Percentiles rank a stretch among this genome's conserved stretches.
Conservation (phyloP, 2,113 vertebrate genomes). For the Prietella phreatophila region DNA sequence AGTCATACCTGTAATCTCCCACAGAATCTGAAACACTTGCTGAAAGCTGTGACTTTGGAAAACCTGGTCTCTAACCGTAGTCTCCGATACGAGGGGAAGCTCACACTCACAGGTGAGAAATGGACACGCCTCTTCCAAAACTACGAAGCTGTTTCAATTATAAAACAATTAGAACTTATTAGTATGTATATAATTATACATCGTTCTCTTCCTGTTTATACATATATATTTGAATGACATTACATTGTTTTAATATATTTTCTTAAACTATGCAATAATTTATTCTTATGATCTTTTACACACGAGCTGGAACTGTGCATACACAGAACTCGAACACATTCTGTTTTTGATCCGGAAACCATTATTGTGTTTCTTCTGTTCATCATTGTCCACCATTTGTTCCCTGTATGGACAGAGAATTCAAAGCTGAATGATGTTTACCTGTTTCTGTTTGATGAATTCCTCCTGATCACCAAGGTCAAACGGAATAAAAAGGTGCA, state of each 20-base stretch:
- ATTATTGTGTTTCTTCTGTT: neutral
- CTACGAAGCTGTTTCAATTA: neutral
- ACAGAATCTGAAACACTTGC: slow-evolving; percentile 83
- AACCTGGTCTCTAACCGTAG: slow-evolving; percentile 81
- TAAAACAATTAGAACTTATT: neutral
- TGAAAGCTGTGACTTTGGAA: slow-evolving; percentile 81
- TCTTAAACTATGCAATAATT: neutral
- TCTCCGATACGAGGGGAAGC: slow-evolving; percentile 82
- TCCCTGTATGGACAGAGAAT: slow-evolving; percentile 71
- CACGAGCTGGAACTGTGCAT: neutral
- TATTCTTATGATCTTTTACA: neutral
- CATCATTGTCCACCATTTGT: neutral
- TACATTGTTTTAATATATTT: neutral
- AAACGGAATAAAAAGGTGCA: slow-evolving; percentile 84
- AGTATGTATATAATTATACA: neutral
- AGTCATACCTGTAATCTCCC: slow-evolving; percentile 23
- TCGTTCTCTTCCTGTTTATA: neutral
- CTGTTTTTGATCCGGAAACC: neutral
- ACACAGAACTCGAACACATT: neutral
- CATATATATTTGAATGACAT: neutral
- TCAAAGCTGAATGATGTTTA: slow-evolving; percentile 81
- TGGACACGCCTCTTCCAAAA: neutral
- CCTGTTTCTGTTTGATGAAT: slow-evolving; percentile 88
- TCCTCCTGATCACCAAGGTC: slow-evolving; percentile 87
- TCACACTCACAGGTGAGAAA: slow-evolving; percentile 78